phyloP scores from a whole-genome alignment of 2,888 invertebrate genomes.

The Catonia carolina region DNA sequence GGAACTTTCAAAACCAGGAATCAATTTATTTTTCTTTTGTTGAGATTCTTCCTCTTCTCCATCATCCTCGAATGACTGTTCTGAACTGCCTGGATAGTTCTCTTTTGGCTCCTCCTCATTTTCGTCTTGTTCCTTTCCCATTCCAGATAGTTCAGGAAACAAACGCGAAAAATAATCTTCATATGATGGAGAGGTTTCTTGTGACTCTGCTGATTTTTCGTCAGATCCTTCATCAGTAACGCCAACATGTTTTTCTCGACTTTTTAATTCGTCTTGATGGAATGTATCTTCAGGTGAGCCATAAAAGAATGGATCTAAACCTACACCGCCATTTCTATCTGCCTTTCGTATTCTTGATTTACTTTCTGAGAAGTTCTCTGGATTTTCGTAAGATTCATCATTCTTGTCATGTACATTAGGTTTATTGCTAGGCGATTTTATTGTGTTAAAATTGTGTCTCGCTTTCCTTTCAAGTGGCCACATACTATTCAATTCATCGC shows the following conservation, averaged over 20 bases:
- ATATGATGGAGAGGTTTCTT: slow-evolving; percentile 41
- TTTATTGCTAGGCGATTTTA: slow-evolving; percentile 14
- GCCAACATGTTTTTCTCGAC: slow-evolving; percentile 20
- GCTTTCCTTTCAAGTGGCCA: slow-evolving; percentile 7
- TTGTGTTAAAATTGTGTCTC: slow-evolving; percentile 6
- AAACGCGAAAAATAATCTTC: slow-evolving; percentile 45
- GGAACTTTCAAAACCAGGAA: slow-evolving; percentile 37
- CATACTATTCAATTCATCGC: neutral
- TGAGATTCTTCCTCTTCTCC: slow-evolving; percentile 25
- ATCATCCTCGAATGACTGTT: slow-evolving; percentile 11
- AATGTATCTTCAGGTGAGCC: slow-evolving; percentile 18
- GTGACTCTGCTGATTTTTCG: slow-evolving; percentile 38
- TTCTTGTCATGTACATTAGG: neutral
- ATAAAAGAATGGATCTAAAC: slow-evolving; percentile 26
- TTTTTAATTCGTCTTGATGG: slow-evolving; percentile 20
- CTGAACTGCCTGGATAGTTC: slow-evolving; percentile 2
- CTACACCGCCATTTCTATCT: slow-evolving; percentile 16
- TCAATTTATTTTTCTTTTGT: slow-evolving; percentile 20
- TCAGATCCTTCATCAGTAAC: slow-evolving; percentile 31
- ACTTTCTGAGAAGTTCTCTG: slow-evolving; percentile 5
- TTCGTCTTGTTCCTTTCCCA: neutral
- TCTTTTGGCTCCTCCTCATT: slow-evolving; percentile 10
- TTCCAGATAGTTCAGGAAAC: slow-evolving; percentile 42
- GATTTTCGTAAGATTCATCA: slow-evolving; percentile 9
- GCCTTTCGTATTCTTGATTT: slow-evolving; percentile 2